Evolutionary conservation across 2,113 vertebrate species (phyloP).

Genomic region (Chaetops frenatus): DNA sequence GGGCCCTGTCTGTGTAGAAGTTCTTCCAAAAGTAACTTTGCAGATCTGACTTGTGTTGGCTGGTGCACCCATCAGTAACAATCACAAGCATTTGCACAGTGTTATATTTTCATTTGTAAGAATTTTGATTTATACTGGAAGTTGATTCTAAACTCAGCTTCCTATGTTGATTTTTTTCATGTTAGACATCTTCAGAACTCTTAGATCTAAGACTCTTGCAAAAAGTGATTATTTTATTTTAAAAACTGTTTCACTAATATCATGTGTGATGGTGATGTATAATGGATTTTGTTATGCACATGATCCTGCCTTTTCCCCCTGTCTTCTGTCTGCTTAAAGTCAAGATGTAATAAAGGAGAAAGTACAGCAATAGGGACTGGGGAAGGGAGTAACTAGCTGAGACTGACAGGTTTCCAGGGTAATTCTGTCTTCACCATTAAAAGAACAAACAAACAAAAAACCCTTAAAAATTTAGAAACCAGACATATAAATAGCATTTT

Average conservation of each 20-base stretch:
- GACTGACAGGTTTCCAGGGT: not conserved
- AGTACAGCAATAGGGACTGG: not conserved
- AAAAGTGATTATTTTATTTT: not conserved
- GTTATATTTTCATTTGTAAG: not conserved
- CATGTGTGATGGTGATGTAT: not conserved
- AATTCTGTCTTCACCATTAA: not conserved
- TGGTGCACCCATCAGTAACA: not conserved
- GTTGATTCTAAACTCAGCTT: not conserved
- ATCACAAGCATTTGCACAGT: not conserved
- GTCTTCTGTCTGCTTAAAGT: not conserved
- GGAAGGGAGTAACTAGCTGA: not conserved
- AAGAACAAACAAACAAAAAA: not conserved
- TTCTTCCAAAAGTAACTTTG: not conserved
- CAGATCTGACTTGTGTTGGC: not conserved
- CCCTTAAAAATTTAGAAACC: not conserved
- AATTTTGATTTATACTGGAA: not conserved
- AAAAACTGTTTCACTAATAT: not conserved
- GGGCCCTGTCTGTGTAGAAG: not conserved
- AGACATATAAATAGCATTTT: not conserved
- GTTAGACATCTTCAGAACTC: not conserved
- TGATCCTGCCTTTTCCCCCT: rapidly evolving
- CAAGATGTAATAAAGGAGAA: not conserved
- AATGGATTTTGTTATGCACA: not conserved
- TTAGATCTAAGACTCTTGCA: not conserved
- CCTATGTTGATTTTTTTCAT: not conserved